phyloP scores from a whole-genome alignment of 1,140 invertebrate genomes.

The Drosophila ogumai region DNA sequence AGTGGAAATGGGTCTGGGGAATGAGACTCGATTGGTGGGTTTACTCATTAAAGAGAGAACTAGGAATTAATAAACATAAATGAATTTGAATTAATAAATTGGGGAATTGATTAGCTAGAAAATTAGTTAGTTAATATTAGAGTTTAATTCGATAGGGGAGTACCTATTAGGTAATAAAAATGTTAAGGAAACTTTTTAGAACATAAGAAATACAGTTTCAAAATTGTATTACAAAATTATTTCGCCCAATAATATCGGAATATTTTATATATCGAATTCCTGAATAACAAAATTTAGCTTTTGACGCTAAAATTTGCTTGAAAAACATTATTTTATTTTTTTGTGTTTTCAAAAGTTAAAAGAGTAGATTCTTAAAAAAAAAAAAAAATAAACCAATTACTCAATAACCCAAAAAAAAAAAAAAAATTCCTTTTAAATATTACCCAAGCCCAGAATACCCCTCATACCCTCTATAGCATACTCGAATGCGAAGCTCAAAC shows the following conservation, averaged over 20 bases:
- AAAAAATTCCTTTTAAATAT: not conserved
- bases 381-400: no score
- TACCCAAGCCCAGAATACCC: not conserved
- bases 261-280: no score
- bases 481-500: slow-evolving; percentile 62
- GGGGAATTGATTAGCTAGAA: not conserved
- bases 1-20: slow-evolving; percentile 16
- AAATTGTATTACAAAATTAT: no score
- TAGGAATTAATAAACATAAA: slow-evolving; percentile 14
- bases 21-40: slow-evolving; percentile 2
- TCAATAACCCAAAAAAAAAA: not conserved
- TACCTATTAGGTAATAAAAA: not conserved
- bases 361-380: no score
- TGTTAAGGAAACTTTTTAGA: not conserved
- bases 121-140: not conserved
- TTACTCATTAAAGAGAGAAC: slow-evolving; percentile 13
- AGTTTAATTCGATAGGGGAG: no score
- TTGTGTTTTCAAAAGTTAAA: no score
- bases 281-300: no score
- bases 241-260: no score
- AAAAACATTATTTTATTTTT: no score
- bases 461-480: slow-evolving; percentile 1
- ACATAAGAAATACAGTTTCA: no score
- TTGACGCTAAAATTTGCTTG: not conserved
- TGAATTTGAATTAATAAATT: slow-evolving; percentile 9